Conservation (phyloP, 2,797 vertebrate genomes). For the Gymnopithys bicolor region DNA sequence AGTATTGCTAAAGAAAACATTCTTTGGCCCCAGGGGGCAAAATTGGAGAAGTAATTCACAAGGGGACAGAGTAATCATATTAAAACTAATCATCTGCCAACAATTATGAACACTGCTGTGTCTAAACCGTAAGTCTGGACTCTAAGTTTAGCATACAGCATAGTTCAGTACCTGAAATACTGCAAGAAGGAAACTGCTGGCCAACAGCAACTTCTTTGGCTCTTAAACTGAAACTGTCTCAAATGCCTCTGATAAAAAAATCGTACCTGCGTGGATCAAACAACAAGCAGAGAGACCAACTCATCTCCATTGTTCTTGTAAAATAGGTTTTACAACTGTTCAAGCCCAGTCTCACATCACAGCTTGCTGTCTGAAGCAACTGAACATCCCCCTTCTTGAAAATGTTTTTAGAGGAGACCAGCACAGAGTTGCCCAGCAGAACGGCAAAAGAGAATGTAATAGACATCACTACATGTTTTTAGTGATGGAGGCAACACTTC, state of each 20-base stretch:
- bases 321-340: not conserved
- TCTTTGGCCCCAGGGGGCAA: not conserved
- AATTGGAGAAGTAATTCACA: not conserved
- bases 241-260: slow-evolving; percentile 19
- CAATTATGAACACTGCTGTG: not conserved
- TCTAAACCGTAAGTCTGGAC: not conserved
- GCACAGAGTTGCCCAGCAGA: not conserved
- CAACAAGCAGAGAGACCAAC: not conserved
- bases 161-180: not conserved
- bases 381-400: not conserved
- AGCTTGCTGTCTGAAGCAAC: not conserved
- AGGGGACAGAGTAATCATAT: not conserved
- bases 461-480: not conserved
- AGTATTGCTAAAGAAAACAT: not conserved
- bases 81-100: not conserved
- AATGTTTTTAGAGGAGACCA: not conserved
- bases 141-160: not conserved
- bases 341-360: not conserved
- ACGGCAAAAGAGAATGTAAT: not conserved
- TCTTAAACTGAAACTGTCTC: not conserved
- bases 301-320: not conserved
- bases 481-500: not conserved
- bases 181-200: not conserved
- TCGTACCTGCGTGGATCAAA: not conserved
- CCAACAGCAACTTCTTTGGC: not conserved